Conservation (phyloP, 2,797 vertebrate genomes). For the Premnoplex brunnescens region DNA sequence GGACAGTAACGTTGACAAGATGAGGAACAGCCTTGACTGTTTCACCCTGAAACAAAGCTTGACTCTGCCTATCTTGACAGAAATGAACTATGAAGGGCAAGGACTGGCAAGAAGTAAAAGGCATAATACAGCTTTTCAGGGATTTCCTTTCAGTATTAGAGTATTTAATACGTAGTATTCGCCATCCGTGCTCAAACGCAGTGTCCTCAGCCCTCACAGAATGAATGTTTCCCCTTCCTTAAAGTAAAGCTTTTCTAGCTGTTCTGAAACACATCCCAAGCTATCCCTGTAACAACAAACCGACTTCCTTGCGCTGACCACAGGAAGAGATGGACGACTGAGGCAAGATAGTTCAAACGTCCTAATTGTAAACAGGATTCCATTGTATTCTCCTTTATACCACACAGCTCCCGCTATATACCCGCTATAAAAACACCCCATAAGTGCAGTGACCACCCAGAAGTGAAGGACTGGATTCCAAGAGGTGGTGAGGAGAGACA, state of each 20-base stretch:
- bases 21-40: background rate
- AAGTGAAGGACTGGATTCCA: conserved; percentile 53
- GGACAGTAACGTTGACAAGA: fast-evolving
- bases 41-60: background rate
- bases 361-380: conserved; percentile 58
- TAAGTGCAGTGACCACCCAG: conserved; percentile 72
- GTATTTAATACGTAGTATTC: background rate
- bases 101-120: background rate
- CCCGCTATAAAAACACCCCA: conserved; percentile 42
- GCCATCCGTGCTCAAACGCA: background rate
- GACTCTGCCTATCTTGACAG: background rate
- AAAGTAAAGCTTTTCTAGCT: background rate
- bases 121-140: background rate
- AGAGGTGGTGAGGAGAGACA: conserved; percentile 15
- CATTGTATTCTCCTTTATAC: conserved; percentile 19
- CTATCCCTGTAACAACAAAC: background rate
- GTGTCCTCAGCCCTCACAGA: background rate
- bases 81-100: background rate
- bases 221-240: background rate
- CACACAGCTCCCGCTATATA: conserved; percentile 1
- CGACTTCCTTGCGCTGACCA: background rate
- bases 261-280: background rate
- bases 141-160: background rate
- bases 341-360: background rate
- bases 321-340: background rate